Evolutionary conservation across 2,888 invertebrate genomes (phyloP), one percentile per base, ranked within the genome.

Genomic region (Amphipoea oculea): DNA sequence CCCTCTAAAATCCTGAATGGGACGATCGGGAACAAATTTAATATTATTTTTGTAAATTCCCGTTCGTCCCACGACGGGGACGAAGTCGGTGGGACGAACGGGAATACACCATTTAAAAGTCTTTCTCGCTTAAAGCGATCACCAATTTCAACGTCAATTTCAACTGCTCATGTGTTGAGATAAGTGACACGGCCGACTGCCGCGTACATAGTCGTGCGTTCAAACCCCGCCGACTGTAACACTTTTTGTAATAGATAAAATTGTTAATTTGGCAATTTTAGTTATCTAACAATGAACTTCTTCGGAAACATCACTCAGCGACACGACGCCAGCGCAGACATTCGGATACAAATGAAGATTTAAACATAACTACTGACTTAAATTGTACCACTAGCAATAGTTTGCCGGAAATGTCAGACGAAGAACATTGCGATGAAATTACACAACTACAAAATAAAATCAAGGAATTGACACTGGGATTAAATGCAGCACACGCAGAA

Each of bases 251-350:
- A n/a, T n/a, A 17, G 29, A 40, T n/a, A 42, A 40, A 70, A 57
- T 70, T 70, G 23, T 70, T 69, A 36, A 57, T 23, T 70, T 57
- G 40, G 20, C 60, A 57, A 42, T 29, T 60, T 17, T 17, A 42
- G n/a, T n/a, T 23, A 60, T 42, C 42, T 57, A 17, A 29, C 11
- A 68, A 68, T 68, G 68, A 68, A 68, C 14, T 51, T 51, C 68
- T 68, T 68, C 40, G 70, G 20, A n/a, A 54, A 57, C 40, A 57
- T 57, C 23, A 70, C 40, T 40, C 40, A 67, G 66, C 66, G 42
- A 67, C 66, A 42, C 66, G 42, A n/a, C 42, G 42, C 42, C 66
- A 67, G 66, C 66, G 66, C 66, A 67, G 42, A 67, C n/a, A 67
- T 67, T 67, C 66, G 42, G 42, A 67, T n/a, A 42, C 42, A 67